Evolutionary conservation across 2,797 vertebrate genomes (phyloP).

Genomic region (Meda fulgida): DNA sequence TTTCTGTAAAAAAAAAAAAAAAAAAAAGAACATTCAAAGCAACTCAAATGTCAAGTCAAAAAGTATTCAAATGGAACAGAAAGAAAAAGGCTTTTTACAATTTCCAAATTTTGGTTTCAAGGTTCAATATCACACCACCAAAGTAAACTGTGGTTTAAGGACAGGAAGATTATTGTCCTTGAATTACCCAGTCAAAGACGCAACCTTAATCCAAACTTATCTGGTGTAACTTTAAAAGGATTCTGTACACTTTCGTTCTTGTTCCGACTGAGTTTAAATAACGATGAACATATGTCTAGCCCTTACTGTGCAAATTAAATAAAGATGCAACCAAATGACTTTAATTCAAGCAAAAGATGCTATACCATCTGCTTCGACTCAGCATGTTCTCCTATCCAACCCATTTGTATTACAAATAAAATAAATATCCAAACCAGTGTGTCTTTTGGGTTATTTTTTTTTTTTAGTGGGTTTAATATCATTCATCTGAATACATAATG

Average conservation of each 20-base stretch:
- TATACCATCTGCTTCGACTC: not conserved
- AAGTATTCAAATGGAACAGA: not conserved
- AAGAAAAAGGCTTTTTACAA: not conserved
- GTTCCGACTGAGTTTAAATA: not conserved
- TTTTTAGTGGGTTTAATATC: not conserved
- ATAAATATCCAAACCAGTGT: not conserved
- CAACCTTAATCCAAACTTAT: not conserved
- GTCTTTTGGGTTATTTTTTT: not conserved
- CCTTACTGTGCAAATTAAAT: not conserved
- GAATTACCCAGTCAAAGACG: not conserved
- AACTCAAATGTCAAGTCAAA: not conserved
- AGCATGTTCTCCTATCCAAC: not conserved
- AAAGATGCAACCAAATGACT: not conserved
- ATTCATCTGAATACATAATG: not conserved
- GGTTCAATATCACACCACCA: not conserved
- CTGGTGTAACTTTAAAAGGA: constrained; percentile 23
- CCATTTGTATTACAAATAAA: not conserved
- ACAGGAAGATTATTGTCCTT: constrained; percentile 22
- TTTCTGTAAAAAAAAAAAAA: not conserved
- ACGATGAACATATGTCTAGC: not conserved
- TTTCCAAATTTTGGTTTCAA: not conserved
- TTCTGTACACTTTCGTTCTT: constrained; percentile 7
- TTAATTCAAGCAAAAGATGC: not conserved
- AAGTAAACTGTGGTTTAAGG: constrained; percentile 2
- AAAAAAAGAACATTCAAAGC: not conserved